Conservation (phyloP, 30 jellyfish, hydroid and myxozoan species). For the Sanderia malayensis region DNA sequence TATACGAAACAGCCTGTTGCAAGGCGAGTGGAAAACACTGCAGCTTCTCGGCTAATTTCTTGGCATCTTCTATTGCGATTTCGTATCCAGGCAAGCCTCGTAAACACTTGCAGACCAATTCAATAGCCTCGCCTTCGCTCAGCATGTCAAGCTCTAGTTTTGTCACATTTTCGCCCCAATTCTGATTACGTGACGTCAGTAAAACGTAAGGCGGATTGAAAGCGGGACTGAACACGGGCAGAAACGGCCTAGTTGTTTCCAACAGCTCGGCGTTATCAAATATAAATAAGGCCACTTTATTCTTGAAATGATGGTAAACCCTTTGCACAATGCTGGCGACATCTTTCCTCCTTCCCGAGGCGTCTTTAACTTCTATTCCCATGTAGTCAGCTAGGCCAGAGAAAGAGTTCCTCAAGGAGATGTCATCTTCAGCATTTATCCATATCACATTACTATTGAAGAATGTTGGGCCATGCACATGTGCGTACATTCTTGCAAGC, state of each 20-base stretch:
- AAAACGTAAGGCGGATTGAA: constrained; percentile 23
- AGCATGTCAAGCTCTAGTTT: constrained; percentile 25
- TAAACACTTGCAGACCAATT: constrained; percentile 12
- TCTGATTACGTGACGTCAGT: constrained; percentile 42
- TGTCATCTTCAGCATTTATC: constrained; percentile 47
- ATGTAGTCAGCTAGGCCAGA: constrained; percentile 28
- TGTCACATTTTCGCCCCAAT: constrained; percentile 46
- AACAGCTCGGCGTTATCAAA: constrained; percentile 59
- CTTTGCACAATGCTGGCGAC: constrained; percentile 2
- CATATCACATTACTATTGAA: constrained; percentile 59
- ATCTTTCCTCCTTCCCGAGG: constrained; percentile 1
- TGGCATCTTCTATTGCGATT: constrained; percentile 18
- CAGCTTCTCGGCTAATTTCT: constrained; percentile 17
- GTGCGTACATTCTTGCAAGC: constrained; percentile 50
- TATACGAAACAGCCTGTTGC: constrained; percentile 73
- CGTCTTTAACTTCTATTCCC: constrained; percentile 23
- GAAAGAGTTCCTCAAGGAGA: constrained; percentile 44
- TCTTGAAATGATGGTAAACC: constrained; percentile 41
- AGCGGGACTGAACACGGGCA: constrained; percentile 28
- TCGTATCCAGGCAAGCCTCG: neutral
- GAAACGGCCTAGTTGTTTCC: constrained; percentile 15
- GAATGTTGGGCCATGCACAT: constrained; percentile 15
- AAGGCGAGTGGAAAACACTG: constrained; percentile 60
- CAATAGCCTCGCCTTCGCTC: constrained; percentile 31
- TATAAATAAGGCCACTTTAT: constrained; percentile 31